Percentiles rank a stretch among this genome's conserved stretches.
These are phyloP conservation scores for Noturus placidus DNA, from an alignment of 2,113 vertebrate genomes.

Conservation along the genomic window DNA sequence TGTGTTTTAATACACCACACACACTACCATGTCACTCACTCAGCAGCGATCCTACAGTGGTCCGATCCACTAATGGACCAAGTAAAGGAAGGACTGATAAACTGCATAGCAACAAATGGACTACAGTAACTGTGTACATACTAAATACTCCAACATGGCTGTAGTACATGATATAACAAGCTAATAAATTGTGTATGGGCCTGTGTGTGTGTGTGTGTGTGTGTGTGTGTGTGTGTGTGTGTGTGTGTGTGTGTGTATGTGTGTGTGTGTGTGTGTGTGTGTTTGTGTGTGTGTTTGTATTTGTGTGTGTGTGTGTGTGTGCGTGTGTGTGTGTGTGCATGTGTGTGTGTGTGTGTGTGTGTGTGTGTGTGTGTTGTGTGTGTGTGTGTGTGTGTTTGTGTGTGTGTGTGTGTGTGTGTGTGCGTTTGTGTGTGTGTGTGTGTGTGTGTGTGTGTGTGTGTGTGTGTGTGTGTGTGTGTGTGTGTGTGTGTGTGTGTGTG, in stretches of 20 bases:
- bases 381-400: no score
- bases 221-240: not conserved
- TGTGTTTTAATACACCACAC: not conserved
- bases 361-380: not conserved
- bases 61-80: not conserved
- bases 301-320: no score
- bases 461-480: no score
- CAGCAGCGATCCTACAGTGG: not conserved
- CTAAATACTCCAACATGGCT: not conserved
- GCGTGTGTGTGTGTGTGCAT: no score
- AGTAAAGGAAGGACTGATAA: not conserved
- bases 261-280: no score
- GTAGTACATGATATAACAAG: not conserved
- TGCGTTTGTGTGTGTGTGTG: not conserved
- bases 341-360: not conserved
- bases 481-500: no score
- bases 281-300: no score
- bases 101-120: slow-evolving; percentile 4
- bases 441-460: not conserved
- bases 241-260: no score
- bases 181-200: not conserved
- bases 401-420: no score
- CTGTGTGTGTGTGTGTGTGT: not conserved
- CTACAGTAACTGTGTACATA: not conserved
- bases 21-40: not conserved